phyloP scores from a whole-genome alignment of 2,113 vertebrate genomes.

The Leuciscus idus region DNA sequence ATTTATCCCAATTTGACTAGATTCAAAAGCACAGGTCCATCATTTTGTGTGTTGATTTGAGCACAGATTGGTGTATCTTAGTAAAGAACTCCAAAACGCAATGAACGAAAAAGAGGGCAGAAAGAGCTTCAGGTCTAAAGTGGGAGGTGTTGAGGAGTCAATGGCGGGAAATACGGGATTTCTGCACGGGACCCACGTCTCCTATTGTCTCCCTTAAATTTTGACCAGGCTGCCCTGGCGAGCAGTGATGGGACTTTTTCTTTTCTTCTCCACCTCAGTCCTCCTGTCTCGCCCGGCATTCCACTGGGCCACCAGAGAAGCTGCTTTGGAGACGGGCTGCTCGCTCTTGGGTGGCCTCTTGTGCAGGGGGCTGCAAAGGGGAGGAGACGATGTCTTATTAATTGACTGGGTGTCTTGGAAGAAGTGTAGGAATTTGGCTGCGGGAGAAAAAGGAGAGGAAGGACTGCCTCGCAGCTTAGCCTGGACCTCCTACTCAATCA shows the following conservation, averaged over 20 bases:
- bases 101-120: background rate
- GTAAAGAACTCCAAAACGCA: background rate
- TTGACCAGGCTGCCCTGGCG: constrained; percentile 67
- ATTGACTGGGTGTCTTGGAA: constrained; percentile 81
- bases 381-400: constrained; percentile 85
- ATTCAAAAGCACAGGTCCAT: background rate
- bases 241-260: constrained; percentile 74
- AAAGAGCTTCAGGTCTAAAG: constrained; percentile 34
- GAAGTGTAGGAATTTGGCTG: constrained; percentile 75
- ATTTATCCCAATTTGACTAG: background rate
- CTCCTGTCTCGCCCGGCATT: constrained; percentile 76
- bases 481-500: constrained; percentile 47
- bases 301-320: constrained; percentile 82
- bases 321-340: constrained; percentile 70
- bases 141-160: constrained; percentile 52
- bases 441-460: constrained; percentile 52
- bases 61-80: background rate
- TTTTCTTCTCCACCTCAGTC: constrained; percentile 66
- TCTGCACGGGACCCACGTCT: constrained; percentile 66
- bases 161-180: constrained; percentile 68
- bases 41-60: background rate
- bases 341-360: constrained; percentile 82
- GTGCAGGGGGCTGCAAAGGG: constrained; percentile 69
- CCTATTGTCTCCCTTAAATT: constrained; percentile 72
- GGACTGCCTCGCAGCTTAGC: constrained; percentile 33